A percentile compares a stretch with the other conserved stretches of the same genome.
These are phyloP conservation scores for Pegoplata infirma DNA, from an alignment of 2,888 invertebrate genomes.

Conservation along the genomic window DNA sequence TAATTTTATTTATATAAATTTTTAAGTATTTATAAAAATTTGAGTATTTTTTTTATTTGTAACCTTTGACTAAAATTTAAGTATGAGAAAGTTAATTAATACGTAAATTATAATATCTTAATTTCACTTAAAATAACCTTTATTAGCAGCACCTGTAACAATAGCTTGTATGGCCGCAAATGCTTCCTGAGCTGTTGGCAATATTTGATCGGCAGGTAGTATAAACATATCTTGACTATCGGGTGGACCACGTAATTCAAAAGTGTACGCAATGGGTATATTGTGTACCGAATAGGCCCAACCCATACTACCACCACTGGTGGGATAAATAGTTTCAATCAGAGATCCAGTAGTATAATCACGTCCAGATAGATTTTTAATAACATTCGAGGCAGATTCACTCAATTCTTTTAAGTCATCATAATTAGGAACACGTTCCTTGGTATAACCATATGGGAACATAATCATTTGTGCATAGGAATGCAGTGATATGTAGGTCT, in stretches of 20 bases:
- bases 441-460: conserved; percentile 82
- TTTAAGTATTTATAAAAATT: too few species aligned
- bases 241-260: conserved; percentile 80
- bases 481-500: conserved; percentile 84
- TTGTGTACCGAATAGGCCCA: conserved; percentile 81
- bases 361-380: conserved; percentile 77
- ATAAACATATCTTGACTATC: conserved; percentile 79
- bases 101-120: too few species aligned
- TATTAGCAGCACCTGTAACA: conserved; percentile 67
- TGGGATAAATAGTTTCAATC: conserved; percentile 79
- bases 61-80: too few species aligned
- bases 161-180: conserved; percentile 79
- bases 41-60: too few species aligned
- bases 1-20: too few species aligned
- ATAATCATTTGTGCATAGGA: conserved; percentile 85
- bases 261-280: conserved; percentile 81
- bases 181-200: conserved; percentile 82
- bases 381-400: conserved; percentile 70
- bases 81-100: too few species aligned
- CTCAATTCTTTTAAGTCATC: conserved; percentile 77
- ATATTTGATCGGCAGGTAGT: conserved; percentile 82
- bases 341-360: conserved; percentile 76
- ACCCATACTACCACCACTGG: conserved; percentile 82
- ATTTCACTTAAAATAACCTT: conserved; percentile 36
- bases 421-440: conserved; percentile 78